Evolutionary conservation across 2,888 invertebrate genomes (phyloP), one percentile per base, ranked within the genome.

Genomic region (Drosophila lacicola): DNA sequence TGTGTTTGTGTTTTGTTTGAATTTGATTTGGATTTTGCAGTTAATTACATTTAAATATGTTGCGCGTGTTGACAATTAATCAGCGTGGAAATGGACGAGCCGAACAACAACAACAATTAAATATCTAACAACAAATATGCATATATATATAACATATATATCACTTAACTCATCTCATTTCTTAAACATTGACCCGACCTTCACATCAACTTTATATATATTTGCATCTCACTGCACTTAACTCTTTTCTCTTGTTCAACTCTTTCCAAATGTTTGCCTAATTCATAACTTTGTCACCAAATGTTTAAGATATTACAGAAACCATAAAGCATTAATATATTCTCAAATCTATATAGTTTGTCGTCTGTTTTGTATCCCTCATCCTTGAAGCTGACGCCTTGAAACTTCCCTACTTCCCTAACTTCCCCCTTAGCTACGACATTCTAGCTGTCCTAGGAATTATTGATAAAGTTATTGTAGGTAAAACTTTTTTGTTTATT

Each of bases 151-250:
- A 55, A 21, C 0, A 45, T 10, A 44, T 29, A 29, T 44, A 29
- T 33, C 42, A 5, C 9, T 13, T 64, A 13, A 17, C 17, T 53
- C 74, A 78, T 78, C 60, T 62, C 78, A 74, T 78, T 47, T 62
- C 54, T 53, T 46, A 54, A 29, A 46, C 25, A 11, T 29, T 37
- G 29, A 41, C 45, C 37, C 44, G 33, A 68, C 37, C 25, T 41
- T 78, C 69, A 42, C 10, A 46, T 50, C 58, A 74, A 63, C 42
- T 60, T 41, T 37, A 17, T 47, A 53, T 36, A 14, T 36, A 14
- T 51, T 29, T 8, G 29, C 29, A 58, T 70, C 33, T 60, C 77
- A 64, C 56, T 41, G 58, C 60, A 76, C 56, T 54, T 8, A 19
- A 9, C 5, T 1, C 17, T 17, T 1, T 2, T 17, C 17, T 17